Evolutionary conservation across 2,113 vertebrate genomes (phyloP).

Genomic region (Xiphophorus maculatus): DNA sequence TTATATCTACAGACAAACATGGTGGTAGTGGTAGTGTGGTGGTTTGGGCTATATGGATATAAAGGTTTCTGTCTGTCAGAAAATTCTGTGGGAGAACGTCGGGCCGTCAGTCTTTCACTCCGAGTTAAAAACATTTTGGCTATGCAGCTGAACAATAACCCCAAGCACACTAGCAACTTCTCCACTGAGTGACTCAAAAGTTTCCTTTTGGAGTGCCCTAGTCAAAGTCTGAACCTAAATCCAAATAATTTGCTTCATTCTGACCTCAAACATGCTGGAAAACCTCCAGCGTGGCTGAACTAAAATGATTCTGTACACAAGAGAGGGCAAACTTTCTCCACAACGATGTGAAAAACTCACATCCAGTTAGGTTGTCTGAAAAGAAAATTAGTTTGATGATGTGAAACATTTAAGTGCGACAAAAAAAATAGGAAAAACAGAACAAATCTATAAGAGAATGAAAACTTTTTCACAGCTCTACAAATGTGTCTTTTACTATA

Average conservation of each 20-base stretch:
- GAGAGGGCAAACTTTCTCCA: too few species aligned
- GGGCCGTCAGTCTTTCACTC: not conserved
- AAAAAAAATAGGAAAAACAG: not conserved
- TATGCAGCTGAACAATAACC: not conserved
- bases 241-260: not conserved
- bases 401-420: not conserved
- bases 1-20: too few species aligned
- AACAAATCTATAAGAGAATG: not conserved
- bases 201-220: not conserved
- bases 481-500: constrained; percentile 37
- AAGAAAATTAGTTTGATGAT: not conserved
- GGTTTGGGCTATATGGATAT: too few species aligned
- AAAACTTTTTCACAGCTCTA: not conserved
- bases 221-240: not conserved
- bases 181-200: not conserved
- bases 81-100: not conserved
- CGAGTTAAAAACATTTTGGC: not conserved
- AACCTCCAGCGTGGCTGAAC: not conserved
- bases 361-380: not conserved
- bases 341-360: too few species aligned
- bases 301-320: not conserved
- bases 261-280: not conserved
- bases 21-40: too few species aligned
- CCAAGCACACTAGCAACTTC: not conserved
- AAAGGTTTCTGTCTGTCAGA: not conserved